A percentile compares a stretch with the other conserved stretches of the same genome.
Conservation (phyloP, 2,113 vertebrate species). For the Eupsittula cactorum region DNA sequence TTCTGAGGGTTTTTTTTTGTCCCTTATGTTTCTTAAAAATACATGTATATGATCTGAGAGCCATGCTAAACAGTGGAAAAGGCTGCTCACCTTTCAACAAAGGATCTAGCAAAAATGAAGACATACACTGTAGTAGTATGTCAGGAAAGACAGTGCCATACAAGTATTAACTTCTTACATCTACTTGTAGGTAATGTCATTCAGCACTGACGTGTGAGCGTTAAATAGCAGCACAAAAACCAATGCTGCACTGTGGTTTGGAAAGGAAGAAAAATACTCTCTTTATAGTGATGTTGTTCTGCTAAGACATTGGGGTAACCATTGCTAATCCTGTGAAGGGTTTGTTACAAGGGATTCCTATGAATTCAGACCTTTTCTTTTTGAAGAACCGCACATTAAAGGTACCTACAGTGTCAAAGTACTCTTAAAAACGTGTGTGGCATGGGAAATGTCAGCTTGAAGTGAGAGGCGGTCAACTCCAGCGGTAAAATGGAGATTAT, state of each 20-base stretch:
- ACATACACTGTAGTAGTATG: too few species aligned
- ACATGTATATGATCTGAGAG: too few species aligned
- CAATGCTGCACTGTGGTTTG: background rate
- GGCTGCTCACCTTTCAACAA: background rate
- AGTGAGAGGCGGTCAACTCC: background rate
- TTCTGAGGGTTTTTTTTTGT: background rate
- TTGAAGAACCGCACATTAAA: background rate
- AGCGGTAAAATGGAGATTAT: too few species aligned
- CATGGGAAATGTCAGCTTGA: background rate
- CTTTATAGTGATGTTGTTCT: background rate
- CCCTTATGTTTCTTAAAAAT: background rate
- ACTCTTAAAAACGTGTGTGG: background rate
- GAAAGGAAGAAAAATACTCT: background rate
- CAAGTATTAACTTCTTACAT: background rate
- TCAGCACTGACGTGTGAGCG: background rate
- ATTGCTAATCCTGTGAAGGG: background rate
- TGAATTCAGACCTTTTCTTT: background rate
- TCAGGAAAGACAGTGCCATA: background rate
- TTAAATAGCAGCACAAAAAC: background rate
- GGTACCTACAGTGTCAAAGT: background rate
- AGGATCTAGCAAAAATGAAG: background rate
- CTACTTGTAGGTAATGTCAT: background rate
- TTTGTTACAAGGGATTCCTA: background rate
- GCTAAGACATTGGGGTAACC: background rate
- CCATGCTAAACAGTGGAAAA: background rate